Evolutionary conservation across 1,140 invertebrate species (phyloP).

Genomic region (Eurosta solidaginis): DNA sequence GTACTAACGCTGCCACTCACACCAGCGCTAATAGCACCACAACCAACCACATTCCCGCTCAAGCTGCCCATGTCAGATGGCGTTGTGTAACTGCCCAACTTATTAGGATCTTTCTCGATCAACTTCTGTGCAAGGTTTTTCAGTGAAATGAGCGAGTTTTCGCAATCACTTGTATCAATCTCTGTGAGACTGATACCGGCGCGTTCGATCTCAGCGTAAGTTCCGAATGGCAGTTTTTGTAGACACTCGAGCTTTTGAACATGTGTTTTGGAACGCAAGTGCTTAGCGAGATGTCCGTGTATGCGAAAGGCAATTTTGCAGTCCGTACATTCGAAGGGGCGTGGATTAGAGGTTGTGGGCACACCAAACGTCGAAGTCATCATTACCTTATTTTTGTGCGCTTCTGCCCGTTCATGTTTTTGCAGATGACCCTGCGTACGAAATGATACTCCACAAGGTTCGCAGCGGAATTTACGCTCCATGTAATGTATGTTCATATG

Average conservation of each 20-base stretch:
- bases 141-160: constrained; percentile 85
- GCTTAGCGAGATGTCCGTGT: constrained; percentile 94
- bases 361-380: constrained; percentile 87
- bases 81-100: constrained; percentile 51
- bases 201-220: constrained; percentile 91
- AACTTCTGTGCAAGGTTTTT: constrained; percentile 80
- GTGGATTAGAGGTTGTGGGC: constrained; percentile 84
- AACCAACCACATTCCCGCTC: not conserved
- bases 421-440: constrained; percentile 87
- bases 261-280: constrained; percentile 95
- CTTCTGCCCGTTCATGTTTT: constrained; percentile 87
- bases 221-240: constrained; percentile 92
- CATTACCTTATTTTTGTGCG: constrained; percentile 88
- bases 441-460: constrained; percentile 88
- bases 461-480: constrained; percentile 89
- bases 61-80: constrained; percentile 49
- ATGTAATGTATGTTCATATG: constrained; percentile 97
- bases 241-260: constrained; percentile 93
- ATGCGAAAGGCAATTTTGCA: constrained; percentile 96
- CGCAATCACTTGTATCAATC: constrained; percentile 92
- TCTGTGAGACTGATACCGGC: constrained; percentile 88
- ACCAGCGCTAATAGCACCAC: constrained; percentile 14
- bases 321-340: constrained; percentile 92
- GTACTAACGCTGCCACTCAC: no score
- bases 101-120: constrained; percentile 79